Evolutionary conservation across 2,888 invertebrate genomes (phyloP).

Genomic region (Ormyrus thymus): DNA sequence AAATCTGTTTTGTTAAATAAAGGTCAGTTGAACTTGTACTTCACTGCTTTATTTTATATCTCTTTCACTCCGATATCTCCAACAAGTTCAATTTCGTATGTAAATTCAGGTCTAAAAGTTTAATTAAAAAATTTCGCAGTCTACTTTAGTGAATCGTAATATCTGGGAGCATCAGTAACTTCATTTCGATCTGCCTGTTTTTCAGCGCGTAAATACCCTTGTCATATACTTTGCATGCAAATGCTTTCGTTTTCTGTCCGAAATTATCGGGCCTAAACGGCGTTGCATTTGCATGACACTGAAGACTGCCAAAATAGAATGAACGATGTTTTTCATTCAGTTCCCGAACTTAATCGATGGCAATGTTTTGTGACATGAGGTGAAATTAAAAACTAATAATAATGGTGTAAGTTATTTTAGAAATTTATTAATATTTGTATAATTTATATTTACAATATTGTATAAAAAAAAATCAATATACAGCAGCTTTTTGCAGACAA

Average conservation of each 20-base stretch:
- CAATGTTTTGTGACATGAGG: too few relatives aligned
- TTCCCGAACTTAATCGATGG: neutral
- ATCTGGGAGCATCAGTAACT: too few relatives aligned
- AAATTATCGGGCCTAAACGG: slow-evolving; percentile 17
- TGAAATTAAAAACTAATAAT: neutral
- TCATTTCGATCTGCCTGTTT: too few relatives aligned
- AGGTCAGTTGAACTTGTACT: too few relatives aligned
- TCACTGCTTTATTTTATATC: too few relatives aligned
- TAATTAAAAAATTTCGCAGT: too few relatives aligned
- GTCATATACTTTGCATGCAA: slow-evolving; percentile 36
- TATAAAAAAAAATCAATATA: neutral
- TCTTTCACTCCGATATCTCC: too few relatives aligned
- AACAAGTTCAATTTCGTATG: too few relatives aligned
- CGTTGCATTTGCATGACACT: slow-evolving; percentile 42
- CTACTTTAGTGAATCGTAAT: too few relatives aligned
- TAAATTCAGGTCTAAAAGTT: too few relatives aligned
- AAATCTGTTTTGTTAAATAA: too few relatives aligned
- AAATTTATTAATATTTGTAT: neutral
- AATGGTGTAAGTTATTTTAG: neutral
- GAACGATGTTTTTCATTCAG: slow-evolving; percentile 8
- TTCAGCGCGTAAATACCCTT: neutral
- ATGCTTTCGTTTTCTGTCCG: slow-evolving; percentile 9
- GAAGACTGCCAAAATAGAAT: neutral
- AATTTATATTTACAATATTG: slow-evolving; percentile 36
- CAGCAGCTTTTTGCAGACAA: neutral